Evolutionary conservation across 2,888 invertebrate genomes (phyloP).

Genomic region (Prosopocoilus inquinatus): DNA sequence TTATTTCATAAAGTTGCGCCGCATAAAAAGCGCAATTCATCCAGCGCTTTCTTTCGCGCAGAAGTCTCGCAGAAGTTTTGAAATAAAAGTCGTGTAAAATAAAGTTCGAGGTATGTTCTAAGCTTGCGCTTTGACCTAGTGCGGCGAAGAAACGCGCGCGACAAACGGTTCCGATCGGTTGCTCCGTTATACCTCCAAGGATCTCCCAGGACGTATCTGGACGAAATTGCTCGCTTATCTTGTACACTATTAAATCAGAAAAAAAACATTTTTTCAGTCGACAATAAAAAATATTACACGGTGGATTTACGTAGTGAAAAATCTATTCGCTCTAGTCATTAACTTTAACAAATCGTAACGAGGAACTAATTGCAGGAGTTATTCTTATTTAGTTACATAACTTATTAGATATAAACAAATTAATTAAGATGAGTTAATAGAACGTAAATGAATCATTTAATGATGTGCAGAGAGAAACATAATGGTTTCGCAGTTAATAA

Average conservation of each 20-base stretch:
- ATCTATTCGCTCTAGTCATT: background rate
- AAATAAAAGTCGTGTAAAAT: conserved; percentile 47
- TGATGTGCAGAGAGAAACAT: conserved; percentile 6
- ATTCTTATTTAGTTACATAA: conserved; percentile 4
- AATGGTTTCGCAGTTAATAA: too few species aligned
- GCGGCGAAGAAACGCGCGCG: conserved; percentile 26
- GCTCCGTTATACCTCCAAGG: conserved; percentile 22
- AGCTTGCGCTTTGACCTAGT: conserved; percentile 40
- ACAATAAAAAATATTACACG: too few species aligned
- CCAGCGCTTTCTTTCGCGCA: conserved; percentile 35
- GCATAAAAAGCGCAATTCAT: conserved; percentile 22
- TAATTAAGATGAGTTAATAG: conserved; percentile 18
- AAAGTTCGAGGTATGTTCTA: conserved; percentile 39
- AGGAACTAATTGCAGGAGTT: background rate
- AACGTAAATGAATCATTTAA: conserved; percentile 20
- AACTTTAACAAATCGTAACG: background rate
- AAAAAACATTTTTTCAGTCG: background rate
- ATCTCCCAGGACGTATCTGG: background rate
- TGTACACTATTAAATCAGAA: background rate
- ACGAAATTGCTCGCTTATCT: too few species aligned
- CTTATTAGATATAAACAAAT: conserved; percentile 18
- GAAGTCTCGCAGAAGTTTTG: conserved; percentile 41
- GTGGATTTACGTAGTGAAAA: too few species aligned
- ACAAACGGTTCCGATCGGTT: conserved; percentile 17
- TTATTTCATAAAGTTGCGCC: conserved; percentile 14